Evolutionary conservation across 2,113 vertebrate species (phyloP), one percentile per base, ranked within the genome.

Genomic region (Brachyistius frenatus): DNA sequence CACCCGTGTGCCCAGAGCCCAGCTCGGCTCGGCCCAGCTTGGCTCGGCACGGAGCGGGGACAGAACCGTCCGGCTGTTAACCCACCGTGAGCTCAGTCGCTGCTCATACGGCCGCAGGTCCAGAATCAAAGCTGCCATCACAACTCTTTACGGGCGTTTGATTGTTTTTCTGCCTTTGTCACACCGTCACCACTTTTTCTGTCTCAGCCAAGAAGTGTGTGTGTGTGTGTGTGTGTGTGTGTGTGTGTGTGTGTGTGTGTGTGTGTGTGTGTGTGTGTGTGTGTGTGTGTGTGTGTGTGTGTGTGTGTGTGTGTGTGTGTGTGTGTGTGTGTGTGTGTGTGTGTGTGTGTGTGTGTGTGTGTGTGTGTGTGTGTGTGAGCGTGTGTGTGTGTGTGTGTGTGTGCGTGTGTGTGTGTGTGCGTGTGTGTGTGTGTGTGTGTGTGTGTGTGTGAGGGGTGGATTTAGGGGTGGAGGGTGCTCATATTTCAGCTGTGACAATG

Each of bases 1-100:
- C 89, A 80, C 91, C 91, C 83, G 58, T 39, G 54, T 55, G 61
- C 91, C 88, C 90, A 85, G 80, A 90, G 88, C 75, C 66, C 86
- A 62, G 81, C 76, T 66, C 71, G 14, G 50, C 78, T 79, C 84
- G 47, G 86, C 85, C 70, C 77, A 73, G 73, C 35, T 54, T 68
- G 74, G 78, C 77, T 74, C 66, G 11, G 55, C 37, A 0, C 0
- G 10, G 72, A 68, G 66, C n/a, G 5, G 77, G 66, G 1, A 73
- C 41, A 11, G 76, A 69, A 62, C 65, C 54, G 5, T 63, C 75
- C 61, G 35, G 65, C 52, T 60, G 44, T 69, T 72, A 86, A 84
- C 75, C 81, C 70, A 31, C 61, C 53, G 32, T 90, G 81, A 89
- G 86, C 88, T 90, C 84, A 86, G 69, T 78, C 65, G 79, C 81